Conservation (phyloP, 2,113 vertebrate species). For the Erinaceus europaeus region DNA sequence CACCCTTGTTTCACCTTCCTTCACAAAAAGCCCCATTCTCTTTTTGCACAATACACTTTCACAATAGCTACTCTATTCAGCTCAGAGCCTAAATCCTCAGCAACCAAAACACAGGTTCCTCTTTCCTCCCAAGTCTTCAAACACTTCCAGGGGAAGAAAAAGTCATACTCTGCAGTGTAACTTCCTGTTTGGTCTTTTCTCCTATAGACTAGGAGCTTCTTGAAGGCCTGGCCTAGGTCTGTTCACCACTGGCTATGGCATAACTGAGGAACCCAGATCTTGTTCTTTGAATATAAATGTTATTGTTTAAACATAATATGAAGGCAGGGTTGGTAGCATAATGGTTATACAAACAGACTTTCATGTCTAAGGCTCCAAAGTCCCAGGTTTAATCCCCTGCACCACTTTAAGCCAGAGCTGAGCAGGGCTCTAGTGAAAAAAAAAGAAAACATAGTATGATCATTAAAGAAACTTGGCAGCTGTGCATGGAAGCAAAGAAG, state of each 20-base stretch:
- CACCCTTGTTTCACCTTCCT: conserved; percentile 41
- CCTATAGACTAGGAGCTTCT: background rate
- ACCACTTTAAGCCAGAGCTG: too few species aligned
- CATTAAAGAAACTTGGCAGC: background rate
- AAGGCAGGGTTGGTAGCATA: too few species aligned
- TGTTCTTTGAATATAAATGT: background rate
- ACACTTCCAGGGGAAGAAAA: background rate
- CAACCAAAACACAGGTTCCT: conserved; percentile 35
- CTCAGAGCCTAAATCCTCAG: conserved; percentile 32
- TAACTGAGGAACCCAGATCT: background rate
- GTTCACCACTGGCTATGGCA: background rate
- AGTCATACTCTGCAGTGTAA: accelerated
- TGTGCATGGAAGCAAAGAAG: conserved; percentile 12
- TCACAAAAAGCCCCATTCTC: conserved; percentile 69
- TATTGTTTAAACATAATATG: background rate
- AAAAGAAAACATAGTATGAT: too few species aligned
- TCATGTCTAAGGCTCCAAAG: too few species aligned
- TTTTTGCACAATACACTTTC: conserved; percentile 66
- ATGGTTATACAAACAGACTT: too few species aligned
- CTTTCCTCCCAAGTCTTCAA: conserved; percentile 31
- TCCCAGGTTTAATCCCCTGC: too few species aligned
- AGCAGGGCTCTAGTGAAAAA: too few species aligned
- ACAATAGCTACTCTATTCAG: conserved; percentile 67
- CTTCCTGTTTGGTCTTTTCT: background rate
- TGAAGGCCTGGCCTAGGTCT: background rate